Evolutionary conservation across 1,140 invertebrate genomes (phyloP), one percentile per base, ranked within the genome.

Genomic region (Myzus persicae): DNA sequence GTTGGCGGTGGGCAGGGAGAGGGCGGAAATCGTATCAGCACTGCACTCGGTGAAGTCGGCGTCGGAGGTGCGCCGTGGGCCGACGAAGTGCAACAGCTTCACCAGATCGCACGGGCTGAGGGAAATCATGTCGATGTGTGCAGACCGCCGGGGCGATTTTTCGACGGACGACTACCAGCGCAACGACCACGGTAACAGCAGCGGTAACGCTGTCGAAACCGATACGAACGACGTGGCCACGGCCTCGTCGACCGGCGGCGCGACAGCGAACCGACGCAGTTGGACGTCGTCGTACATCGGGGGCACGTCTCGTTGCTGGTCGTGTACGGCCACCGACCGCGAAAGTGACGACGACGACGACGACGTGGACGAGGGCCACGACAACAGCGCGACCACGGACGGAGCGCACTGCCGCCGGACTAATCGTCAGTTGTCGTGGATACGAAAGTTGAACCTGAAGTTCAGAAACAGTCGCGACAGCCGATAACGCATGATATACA

Each of bases 121-220:
- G 38, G 54, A 90, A 40, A 90, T 90, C 89, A 40, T 90, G 54
- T 31, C 51, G 14, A 90, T 90, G 89, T 90, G 51, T 26, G 38
- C 51, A 18, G 89, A 90, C 38, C 38, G 22, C 14, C 11, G 89
- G 4, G 2, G 51, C 8, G 26, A 44, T n/a, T 90, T 59, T 42
- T 59, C 89, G 9, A 1, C 89, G 51, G 89, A 90, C 36, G 54
- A 90, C 0, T 67, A 90, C 20, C 89, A 88, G 20, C 40, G 26
- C 1, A 40, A 44, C 38, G 38, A 84, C 26, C 42, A 38, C 31
- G 31, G 26, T 36, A 81, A 81, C 36, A n/a, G 36, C 36, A n/a
- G 36, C 76, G 20, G 36, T 82, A 82, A 38, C 76, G 9, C 82
- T 1, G 31, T 5, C 18, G 44, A 20, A 42, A 85, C 82, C 20